Conservation (phyloP, 2,888 invertebrate genomes). For the Mimumesa dahlbomi region DNA sequence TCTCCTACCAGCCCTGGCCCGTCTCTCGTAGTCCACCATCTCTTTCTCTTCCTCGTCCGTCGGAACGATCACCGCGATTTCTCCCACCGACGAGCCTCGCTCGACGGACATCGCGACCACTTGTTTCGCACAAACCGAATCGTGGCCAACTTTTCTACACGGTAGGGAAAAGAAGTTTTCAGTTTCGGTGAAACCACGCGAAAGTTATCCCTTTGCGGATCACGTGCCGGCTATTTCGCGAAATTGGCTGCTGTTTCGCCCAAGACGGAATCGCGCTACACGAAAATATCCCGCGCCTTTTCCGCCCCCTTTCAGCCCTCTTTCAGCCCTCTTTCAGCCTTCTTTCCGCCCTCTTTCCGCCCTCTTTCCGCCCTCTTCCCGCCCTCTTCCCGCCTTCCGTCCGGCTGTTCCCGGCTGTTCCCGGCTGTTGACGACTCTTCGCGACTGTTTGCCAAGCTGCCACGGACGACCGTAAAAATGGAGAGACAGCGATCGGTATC, state of each 20-base stretch:
- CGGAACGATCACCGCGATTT: too few species aligned
- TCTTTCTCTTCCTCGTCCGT: background rate
- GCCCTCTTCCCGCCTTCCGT: too few species aligned
- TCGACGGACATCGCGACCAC: too few species aligned
- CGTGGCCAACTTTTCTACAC: too few species aligned
- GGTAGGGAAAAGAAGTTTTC: constrained; percentile 4
- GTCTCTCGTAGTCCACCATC: background rate
- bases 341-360: too few species aligned
- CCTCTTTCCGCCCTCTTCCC: constrained; percentile 18
- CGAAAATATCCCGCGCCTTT: constrained; percentile 35
- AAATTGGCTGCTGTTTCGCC: constrained; percentile 46
- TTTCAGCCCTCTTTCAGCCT: too few species aligned
- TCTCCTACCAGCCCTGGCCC: constrained; percentile 14
- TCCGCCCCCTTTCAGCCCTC: constrained; percentile 1
- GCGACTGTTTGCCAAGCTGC: too few species aligned
- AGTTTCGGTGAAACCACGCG: background rate
- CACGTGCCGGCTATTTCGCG: constrained; percentile 50
- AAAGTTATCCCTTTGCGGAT: constrained; percentile 25
- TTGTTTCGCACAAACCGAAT: too few species aligned
- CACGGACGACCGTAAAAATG: constrained; percentile 20
- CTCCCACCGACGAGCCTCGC: too few species aligned
- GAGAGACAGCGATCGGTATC: constrained; percentile 33
- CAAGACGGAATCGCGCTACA: constrained; percentile 29
- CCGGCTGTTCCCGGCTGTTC: too few species aligned
- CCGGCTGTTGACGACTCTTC: too few species aligned